Evolutionary conservation across 1,140 invertebrate species (phyloP), one percentile per base, ranked within the genome.

Genomic region (Panagrolaimus sp.): DNA sequence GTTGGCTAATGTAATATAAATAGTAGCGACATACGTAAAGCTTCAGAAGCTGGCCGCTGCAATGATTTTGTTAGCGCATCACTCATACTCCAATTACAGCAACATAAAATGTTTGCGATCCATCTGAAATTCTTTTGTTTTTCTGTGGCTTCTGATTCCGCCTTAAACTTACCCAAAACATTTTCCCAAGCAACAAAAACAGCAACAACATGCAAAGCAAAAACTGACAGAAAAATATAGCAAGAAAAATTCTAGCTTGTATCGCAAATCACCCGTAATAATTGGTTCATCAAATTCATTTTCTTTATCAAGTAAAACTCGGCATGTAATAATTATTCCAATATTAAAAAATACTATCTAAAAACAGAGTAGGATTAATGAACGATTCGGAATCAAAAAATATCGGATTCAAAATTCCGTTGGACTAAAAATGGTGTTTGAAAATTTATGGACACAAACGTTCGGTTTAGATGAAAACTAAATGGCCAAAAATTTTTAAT

Each of bases 141-240:
- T 53, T 53, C 9, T 25, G n/a, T 70, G 7, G 20, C 42, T 42
- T 9, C 4, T 11, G 62, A n/a, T n/a, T n/a, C n/a, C n/a, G n/a
- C n/a, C n/a, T 51, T 53, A 57, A 20, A 43, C 25, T 23, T 23
- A 74, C 64, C 53, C 71, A n/a, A 76, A 75, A 48, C 63, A 76
- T 20, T 76, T 45, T 9, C 73, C 73, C 16, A 31, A 13, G 45
- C 73, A 74, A 47, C 69, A 74, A 53, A 74, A 74, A 51, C 73
- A 74, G 27, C 73, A 74, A 57, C 74, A 74, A 68, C 73, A 74
- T 13, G 74, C 73, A 53, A 74, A 74, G 45, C 73, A 74, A 68
- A 75, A 74, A 5, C 72, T 71, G n/a, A 74, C 38, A 9, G 73
- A 70, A 57, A 74, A 74, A 44, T 67, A 46, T 9, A 66, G 27